A percentile compares a stretch with the other conserved stretches of the same genome.
phyloP scores from a whole-genome alignment of 1,140 invertebrate genomes.

The Brachionus plicatilis region DNA sequence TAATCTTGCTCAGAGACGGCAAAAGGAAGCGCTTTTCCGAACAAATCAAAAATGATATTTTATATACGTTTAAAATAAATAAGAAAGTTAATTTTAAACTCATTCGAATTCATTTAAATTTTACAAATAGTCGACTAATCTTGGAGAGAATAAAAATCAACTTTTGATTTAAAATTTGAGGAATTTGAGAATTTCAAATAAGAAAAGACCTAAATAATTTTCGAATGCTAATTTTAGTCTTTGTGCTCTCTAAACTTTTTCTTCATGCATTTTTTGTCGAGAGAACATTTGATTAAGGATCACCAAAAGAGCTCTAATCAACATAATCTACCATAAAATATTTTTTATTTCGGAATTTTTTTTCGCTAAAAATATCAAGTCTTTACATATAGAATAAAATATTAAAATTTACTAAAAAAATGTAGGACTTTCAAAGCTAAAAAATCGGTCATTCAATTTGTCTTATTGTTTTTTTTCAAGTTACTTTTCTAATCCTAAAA shows the following conservation, averaged over 20 bases:
- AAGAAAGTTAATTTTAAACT: constrained; percentile 26
- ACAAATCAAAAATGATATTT: background rate
- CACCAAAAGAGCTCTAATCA: background rate
- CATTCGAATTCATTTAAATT: constrained; percentile 36
- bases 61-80: background rate
- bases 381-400: background rate
- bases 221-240: constrained; percentile 16
- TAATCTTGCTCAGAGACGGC: background rate
- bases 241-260: background rate
- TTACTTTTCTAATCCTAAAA: too few species aligned
- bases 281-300: background rate
- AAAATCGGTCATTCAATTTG: constrained; percentile 10
- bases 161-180: background rate
- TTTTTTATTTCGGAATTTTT: background rate
- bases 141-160: background rate
- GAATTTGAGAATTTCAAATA: background rate
- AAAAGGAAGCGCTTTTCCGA: background rate
- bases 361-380: background rate
- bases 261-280: background rate
- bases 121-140: background rate
- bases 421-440: background rate
- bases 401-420: background rate
- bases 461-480: background rate
- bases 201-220: constrained; percentile 12
- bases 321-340: constrained; percentile 21